Evolutionary conservation across 2,888 invertebrate genomes (phyloP).

Genomic region (Dyspetes luteomarginatus): DNA sequence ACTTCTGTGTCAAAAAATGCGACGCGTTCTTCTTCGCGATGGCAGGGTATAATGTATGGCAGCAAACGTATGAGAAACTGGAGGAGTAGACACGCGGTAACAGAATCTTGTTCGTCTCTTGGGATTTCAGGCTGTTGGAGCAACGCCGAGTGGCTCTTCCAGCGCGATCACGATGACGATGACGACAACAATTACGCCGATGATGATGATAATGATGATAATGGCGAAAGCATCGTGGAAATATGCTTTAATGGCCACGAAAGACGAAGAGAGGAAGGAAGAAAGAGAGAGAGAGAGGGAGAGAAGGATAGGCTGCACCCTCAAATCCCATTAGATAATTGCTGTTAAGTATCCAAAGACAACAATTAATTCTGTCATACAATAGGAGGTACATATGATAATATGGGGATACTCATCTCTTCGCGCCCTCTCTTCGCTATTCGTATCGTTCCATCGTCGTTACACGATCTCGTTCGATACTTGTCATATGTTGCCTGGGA

Average conservation of each 20-base stretch:
- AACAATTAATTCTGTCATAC: conserved; percentile 31
- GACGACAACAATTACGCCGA: neutral
- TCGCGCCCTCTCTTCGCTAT: neutral
- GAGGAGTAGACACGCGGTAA: neutral
- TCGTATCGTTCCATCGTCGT: conserved; percentile 44
- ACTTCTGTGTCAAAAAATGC: neutral
- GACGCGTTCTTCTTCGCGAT: neutral
- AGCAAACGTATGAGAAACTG: neutral
- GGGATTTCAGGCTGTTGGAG: conserved; percentile 17
- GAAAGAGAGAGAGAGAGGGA: conserved; percentile 6
- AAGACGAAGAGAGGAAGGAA: conserved; percentile 8
- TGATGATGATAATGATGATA: conserved; percentile 15
- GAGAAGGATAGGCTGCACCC: neutral
- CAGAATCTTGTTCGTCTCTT: conserved; percentile 1
- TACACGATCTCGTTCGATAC: neutral
- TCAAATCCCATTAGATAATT: conserved; percentile 5
- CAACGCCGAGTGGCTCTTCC: conserved; percentile 3
- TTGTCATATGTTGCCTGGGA: conserved; percentile 14
- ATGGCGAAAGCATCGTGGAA: conserved; percentile 28
- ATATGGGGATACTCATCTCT: neutral
- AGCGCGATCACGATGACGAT: neutral
- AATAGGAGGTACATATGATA: conserved; percentile 1
- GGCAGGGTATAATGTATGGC: neutral
- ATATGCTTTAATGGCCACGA: neutral
- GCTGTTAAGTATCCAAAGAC: conserved; percentile 21